A percentile compares a stretch with the other conserved stretches of the same genome.
These are phyloP conservation scores for Adineta ricciae DNA, from an alignment of 2,888 invertebrate genomes.

Conservation along the genomic window DNA sequence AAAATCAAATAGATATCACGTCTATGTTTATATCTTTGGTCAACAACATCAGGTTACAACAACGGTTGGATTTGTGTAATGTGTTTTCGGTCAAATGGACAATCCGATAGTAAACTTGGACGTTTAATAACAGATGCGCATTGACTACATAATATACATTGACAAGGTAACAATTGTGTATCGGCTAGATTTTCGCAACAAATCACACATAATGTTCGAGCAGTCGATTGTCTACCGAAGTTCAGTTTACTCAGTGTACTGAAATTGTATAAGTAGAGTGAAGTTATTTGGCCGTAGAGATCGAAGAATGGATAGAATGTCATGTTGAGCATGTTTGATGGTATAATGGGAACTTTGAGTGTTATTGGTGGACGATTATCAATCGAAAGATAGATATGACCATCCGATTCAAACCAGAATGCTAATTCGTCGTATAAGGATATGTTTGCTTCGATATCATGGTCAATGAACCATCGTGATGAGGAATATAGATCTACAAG, in stretches of 20 bases:
- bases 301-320: not conserved
- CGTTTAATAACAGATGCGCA: not conserved
- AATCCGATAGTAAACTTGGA: not conserved
- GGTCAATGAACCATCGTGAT: not conserved
- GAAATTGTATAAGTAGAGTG: not conserved
- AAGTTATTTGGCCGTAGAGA: not conserved
- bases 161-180: not conserved
- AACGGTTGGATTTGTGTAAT: not conserved
- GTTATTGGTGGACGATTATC: not conserved
- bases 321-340: no score
- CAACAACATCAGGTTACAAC: not conserved
- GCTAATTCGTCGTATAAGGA: not conserved
- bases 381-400: not conserved
- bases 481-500: not conserved
- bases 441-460: not conserved
- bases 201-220: not conserved
- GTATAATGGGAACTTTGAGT: not conserved
- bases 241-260: not conserved
- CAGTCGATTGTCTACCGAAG: not conserved
- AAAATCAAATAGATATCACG: no score
- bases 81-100: slow-evolving; percentile 1
- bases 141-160: not conserved
- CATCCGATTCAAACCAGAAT: not conserved
- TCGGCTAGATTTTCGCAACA: not conserved
- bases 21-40: no score